Base-by-base conservation (phyloP, 1,140 invertebrate species). In the Armadillidium nasatum region DNA sequence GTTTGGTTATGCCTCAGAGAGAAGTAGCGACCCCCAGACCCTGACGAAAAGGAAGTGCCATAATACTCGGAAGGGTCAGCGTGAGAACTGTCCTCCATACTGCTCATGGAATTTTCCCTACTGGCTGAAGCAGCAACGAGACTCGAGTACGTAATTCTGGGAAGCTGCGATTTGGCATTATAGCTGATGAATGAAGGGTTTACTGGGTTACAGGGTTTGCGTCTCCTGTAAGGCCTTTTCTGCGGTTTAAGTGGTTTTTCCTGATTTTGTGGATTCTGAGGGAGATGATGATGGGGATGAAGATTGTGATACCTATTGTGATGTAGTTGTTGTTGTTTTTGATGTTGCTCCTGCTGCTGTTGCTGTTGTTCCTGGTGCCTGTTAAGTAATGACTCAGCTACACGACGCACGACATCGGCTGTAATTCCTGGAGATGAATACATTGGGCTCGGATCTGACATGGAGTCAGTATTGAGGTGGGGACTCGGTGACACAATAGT, bases 111-210 rank as follows among this genome's bases (percentile, higher is more conserved):
- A 15, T 60, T 60, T 13, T 60, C 7, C 1, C 50, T 4, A 60
- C 46, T 50, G n/a, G n/a, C n/a, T 33, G 33, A 33, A 33, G 33
- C 33, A 15, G 11, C 50, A 3, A 7, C 19, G 7, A 60, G 11
- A 19, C 50, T 60, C 50, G 50, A 15, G 7, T 60, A 60, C 1
- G 50, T 19, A 15, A 60, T 19, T 19, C 50, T 13, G 19, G 50
- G 50, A 4, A 60, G 50, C 50, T 60, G 50, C 11, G 50, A 60
- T 13, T 13, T 15, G 19, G 50, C 50, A 19, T 19, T 60, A 19
- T 60, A 60, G 50, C 50, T 60, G 19, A 60, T 60, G 50, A 60
- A 60, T 60, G 50, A 60, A 60, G 50, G 50, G 19, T 13, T 60
- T 60, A 60, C 50, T 33, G 33, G 33, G 33, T 33, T 33, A 33